These are phyloP conservation scores for Epinephelus moara DNA, from an alignment of 2,113 vertebrate genomes.

Conservation along the genomic window DNA sequence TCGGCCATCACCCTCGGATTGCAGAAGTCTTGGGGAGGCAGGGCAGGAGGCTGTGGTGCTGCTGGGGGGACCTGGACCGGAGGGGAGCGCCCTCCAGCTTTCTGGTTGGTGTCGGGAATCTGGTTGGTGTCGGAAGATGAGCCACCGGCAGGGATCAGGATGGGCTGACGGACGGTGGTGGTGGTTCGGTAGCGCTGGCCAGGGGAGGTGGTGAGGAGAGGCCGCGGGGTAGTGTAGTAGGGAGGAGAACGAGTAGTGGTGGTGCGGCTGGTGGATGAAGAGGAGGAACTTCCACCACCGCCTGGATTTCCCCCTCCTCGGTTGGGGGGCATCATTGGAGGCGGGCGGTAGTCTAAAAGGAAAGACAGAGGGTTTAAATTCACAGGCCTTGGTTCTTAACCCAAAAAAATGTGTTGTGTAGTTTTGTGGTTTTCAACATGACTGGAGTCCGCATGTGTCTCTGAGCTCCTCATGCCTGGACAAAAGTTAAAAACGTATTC, in stretches of 20 bases:
- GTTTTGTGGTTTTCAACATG: background rate
- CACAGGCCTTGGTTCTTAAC: slow-evolving; percentile 7
- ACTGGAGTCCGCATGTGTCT: slow-evolving; percentile 12
- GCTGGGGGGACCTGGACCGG: slow-evolving; percentile 74
- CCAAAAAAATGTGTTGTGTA: background rate
- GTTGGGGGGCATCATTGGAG: slow-evolving; percentile 74
- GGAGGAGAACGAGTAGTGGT: slow-evolving; percentile 84
- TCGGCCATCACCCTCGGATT: slow-evolving; percentile 89
- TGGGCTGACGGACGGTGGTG: slow-evolving; percentile 80
- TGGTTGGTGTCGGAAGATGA: slow-evolving; percentile 75
- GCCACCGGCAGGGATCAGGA: slow-evolving; percentile 62
- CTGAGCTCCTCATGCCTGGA: background rate
- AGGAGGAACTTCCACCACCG: slow-evolving; percentile 68
- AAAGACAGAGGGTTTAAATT: slow-evolving; percentile 19
- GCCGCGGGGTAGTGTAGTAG: slow-evolving; percentile 83
- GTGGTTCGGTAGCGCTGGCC: slow-evolving; percentile 89
- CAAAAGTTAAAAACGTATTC: slow-evolving; percentile 21
- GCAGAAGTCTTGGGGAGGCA: slow-evolving; percentile 90
- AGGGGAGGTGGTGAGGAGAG: slow-evolving; percentile 82
- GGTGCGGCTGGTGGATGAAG: slow-evolving; percentile 85
- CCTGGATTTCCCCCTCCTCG: slow-evolving; percentile 40
- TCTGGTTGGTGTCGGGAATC: slow-evolving; percentile 80
- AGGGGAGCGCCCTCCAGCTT: slow-evolving; percentile 67
- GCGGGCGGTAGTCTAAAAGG: slow-evolving; percentile 70
- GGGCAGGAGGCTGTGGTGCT: slow-evolving; percentile 83